Evolutionary conservation across 2,113 vertebrate species (phyloP), one percentile per base, ranked within the genome.

Genomic region (Ameiurus melas): DNA sequence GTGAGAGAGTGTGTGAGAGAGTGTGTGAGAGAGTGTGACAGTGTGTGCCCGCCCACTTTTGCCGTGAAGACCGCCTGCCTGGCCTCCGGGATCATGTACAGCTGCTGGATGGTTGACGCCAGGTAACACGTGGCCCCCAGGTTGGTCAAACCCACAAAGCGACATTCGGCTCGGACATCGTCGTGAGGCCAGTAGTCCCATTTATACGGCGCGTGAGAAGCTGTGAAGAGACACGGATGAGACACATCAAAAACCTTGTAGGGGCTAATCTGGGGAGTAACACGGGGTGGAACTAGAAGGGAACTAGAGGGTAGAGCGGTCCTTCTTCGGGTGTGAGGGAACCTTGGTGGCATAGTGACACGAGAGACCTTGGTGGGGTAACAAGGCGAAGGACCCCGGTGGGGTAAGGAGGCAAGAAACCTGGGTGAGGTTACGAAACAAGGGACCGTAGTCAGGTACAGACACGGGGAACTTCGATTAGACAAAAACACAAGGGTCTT

Each of bases 131-230:
- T 99, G 10, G 98, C 98, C 62, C 98, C 98, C 73, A 99, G 96
- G 93, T 99, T 99, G 62, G 98, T 99, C 14, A 99, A 94, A 6
- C 98, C 98, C 89, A 99, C 98, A 84, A 99, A 99, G 83, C 98
- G 96, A 85, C 98, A 99, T 85, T 99, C 98, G 0, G 98, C 97
- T 3, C 98, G 95, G 9, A 99, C 98, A 27, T 99, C 98, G 2
- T 99, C 98, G 0, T 99, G 98, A 3, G 98, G 98, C 98, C 98
- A 99, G 87, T 99, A 99, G 92, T 99, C 98, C 98, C 98, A 99
- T 85, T 99, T 99, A 90, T 99, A 99, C n/a, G 98, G 97, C 0
- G 98, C 97, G 53, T 99, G 98, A 90, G 98, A 99, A 90, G 97
- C 97, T 99, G 91, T 0, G 86, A 19, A 47, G 30, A 4, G 17